Conservation (phyloP, 2,888 invertebrate genomes). For the Patella depressa region DNA sequence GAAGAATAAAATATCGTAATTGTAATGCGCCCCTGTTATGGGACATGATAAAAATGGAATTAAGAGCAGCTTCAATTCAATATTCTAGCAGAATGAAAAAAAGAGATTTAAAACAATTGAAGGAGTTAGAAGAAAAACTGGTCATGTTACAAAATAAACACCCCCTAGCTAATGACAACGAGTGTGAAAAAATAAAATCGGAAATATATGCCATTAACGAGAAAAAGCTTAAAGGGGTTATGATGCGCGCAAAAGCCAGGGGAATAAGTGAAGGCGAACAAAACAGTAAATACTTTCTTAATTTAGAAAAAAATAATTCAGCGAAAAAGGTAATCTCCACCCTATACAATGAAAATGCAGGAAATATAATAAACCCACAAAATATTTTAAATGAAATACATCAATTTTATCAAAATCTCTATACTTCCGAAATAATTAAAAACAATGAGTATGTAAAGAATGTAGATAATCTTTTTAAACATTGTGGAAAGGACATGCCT, state of each 20-base stretch:
- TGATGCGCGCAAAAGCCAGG: not conserved
- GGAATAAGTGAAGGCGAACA: too few species aligned
- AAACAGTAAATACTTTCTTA: not conserved
- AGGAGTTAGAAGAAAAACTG: not conserved
- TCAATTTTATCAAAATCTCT: conserved; percentile 20
- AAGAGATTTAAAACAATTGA: not conserved
- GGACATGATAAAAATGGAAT: conserved; percentile 14
- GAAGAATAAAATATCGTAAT: not conserved
- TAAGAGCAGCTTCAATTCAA: not conserved
- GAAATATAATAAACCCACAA: not conserved
- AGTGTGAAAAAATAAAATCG: too few species aligned
- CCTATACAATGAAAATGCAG: not conserved
- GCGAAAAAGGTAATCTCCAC: not conserved
- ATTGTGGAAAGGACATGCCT: not conserved
- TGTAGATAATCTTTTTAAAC: not conserved
- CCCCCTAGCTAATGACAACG: not conserved
- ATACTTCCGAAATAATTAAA: conserved; percentile 9
- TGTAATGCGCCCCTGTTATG: too few species aligned
- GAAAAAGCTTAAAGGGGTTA: too few species aligned
- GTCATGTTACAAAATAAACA: not conserved
- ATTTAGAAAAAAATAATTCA: not conserved
- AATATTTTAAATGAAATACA: too few species aligned
- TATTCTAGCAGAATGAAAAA: conserved; percentile 1
- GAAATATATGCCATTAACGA: too few species aligned
- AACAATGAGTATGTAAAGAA: not conserved